A percentile compares a stretch with the other conserved stretches of the same genome.
phyloP scores from a whole-genome alignment of 2,797 vertebrate genomes.

The Gymnocypris eckloni region DNA sequence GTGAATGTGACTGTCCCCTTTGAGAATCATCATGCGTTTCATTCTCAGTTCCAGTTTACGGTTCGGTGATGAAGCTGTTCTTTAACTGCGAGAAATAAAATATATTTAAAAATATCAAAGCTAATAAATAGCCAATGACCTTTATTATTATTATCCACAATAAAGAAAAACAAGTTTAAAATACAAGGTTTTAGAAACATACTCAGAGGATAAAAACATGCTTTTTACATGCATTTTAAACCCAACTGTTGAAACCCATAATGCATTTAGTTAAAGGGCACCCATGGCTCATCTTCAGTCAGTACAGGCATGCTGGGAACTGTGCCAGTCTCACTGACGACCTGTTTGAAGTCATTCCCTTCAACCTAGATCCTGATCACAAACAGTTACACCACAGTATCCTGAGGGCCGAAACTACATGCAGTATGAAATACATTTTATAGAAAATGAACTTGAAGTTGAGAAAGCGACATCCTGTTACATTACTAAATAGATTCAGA shows the following conservation, averaged over 20 bases:
- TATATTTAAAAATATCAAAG: background rate
- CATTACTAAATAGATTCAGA: background rate
- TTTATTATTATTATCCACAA: background rate
- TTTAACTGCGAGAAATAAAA: background rate
- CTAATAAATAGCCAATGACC: background rate
- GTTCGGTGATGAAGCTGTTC: background rate
- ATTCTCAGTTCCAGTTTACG: slow-evolving; percentile 73
- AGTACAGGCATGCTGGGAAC: background rate
- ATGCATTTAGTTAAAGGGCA: background rate
- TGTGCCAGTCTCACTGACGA: background rate
- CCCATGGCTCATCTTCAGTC: background rate
- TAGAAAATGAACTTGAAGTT: background rate
- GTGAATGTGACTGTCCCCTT: slow-evolving; percentile 45
- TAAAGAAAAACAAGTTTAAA: background rate
- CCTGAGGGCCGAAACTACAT: background rate
- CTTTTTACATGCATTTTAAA: background rate
- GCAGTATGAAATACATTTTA: background rate
- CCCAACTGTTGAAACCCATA: background rate
- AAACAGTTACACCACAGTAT: background rate
- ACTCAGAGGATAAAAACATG: background rate
- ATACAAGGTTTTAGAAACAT: background rate
- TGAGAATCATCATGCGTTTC: slow-evolving; percentile 65
- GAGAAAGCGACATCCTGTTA: background rate
- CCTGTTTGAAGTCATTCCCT: background rate
- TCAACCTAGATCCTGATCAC: background rate